Evolutionary conservation across 2,797 vertebrate genomes (phyloP), one percentile per base, ranked within the genome.

Genomic region (Coilia nasus): DNA sequence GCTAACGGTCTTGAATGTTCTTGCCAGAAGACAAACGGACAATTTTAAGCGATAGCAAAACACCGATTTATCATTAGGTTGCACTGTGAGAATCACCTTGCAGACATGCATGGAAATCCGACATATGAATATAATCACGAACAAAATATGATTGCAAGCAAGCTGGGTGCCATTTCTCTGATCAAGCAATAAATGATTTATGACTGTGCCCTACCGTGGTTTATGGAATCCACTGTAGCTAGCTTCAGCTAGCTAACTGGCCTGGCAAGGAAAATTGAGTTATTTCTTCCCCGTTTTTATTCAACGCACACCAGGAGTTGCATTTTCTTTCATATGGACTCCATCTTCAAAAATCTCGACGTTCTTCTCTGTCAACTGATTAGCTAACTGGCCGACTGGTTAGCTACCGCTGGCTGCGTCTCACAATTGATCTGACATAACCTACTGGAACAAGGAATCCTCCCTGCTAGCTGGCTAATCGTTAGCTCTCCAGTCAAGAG

Each of bases 171-270:
- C 84, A 7, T 86, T 44, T 25, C 31, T 75, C 67, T 75, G 67
- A 28, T 35, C 67, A 75, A 60, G 84, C 60, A 56, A 81, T 91
- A 81, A 89, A 91, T 93, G 88, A 93, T 94, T 91, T 89, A 89
- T 91, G 91, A 88, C 88, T 19, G 44, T 50, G 85, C 91, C 95
- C 94, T 94, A 96, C 96, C 95, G 95, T 95, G 95, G 93, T 93
- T 94, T 93, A 88, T 92, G 92, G 93, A 89, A 92, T 95, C 94
- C 95, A 94, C 94, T 92, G 94, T 91, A 93, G 95, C 94, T 95
- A 96, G 94, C 95, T 83, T 83, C 47, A 81, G 96, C 96, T 95
- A 95, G 94, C 94, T 94, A 44, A 91, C 93, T 88, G 93, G 93
- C 94, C 94, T 94, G 93, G 44, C 87, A 85, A 88, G 90, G 91